Evolutionary conservation across 2,888 invertebrate species (phyloP), one percentile per base, ranked within the genome.

Genomic region (Andrena dorsata): DNA sequence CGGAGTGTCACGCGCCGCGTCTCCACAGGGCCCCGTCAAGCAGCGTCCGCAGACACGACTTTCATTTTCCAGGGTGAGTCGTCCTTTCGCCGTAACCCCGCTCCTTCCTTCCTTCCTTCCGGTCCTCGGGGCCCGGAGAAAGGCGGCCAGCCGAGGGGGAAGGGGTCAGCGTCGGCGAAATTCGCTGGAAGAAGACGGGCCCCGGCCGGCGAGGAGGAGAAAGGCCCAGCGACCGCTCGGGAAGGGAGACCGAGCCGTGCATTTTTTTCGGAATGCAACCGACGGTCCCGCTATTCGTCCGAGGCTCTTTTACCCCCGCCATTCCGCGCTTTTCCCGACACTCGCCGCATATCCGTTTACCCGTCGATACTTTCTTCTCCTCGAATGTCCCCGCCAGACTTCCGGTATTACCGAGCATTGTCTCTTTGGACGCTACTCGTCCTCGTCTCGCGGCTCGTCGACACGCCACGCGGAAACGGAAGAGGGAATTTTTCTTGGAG

Each of bases 21-120:
- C n/a, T 71, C 56, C 65, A 32, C 61, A 32, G 53, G 32, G 30
- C 56, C 65, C 41, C n/a, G n/a, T n/a, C n/a, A 26, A 64, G 68
- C 74, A 71, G 64, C 56, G 30, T 61, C 60, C 20, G 63, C 20
- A 13, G 58, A 41, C 77, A 64, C 77, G 63, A 86, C 86, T 87
- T 87, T 87, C 88, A 73, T 86, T 88, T 88, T 82, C 64, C 80
- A 69, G 76, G 68, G 77, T 60, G 73, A 64, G 64, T 82, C 77
- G 74, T 82, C 83, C 79, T 80, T 85, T 81, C 83, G 75, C 85
- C 63, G 65, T 41, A 26, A 65, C 20, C 30, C n/a, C 28, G 16
- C 16, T 47, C 47, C 41, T 41, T 47, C 51, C 75, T 23, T 69
- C 63, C n/a, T 60, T 75, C 82, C 80, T 85, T 83, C 80, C 82